phyloP scores from a whole-genome alignment of 92 coral and sea anemone species.

The Epizoanthus scotinus region DNA sequence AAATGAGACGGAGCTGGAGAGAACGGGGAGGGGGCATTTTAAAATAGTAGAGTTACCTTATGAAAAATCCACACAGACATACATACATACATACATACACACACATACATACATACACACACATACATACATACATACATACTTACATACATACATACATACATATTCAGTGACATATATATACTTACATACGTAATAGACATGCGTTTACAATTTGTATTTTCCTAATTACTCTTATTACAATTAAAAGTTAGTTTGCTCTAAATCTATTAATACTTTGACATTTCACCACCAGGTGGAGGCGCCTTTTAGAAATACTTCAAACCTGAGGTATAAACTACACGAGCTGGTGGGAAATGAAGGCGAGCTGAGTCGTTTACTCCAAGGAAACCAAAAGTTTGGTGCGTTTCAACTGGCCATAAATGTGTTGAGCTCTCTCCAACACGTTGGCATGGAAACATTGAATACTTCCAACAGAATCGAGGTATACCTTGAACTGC shows the following conservation, averaged over 20 bases:
- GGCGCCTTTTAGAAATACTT: slow-evolving; percentile 1
- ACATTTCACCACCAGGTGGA: neutral
- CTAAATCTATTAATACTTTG: neutral
- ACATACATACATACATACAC: no score
- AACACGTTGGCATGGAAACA: neutral
- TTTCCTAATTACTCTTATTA: neutral
- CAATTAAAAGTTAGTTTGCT: no score
- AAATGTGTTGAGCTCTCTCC: slow-evolving; percentile 15
- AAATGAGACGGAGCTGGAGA: no score
- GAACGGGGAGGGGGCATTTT: no score
- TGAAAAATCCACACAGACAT: no score
- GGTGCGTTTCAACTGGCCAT: slow-evolving; percentile 14
- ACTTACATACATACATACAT: neutral
- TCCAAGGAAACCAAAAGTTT: neutral
- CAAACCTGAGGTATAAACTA: neutral
- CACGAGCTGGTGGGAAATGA: slow-evolving; percentile 19
- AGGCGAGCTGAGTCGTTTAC: slow-evolving; percentile 8
- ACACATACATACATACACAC: neutral
- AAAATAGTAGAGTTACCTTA: no score
- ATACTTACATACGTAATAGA: neutral
- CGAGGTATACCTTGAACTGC: neutral
- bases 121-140: neutral
- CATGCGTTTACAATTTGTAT: neutral
- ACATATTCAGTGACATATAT: neutral
- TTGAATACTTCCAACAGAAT: neutral